A percentile compares a stretch with the other conserved stretches of the same genome.
Evolutionary conservation across 2,797 vertebrate species (phyloP).

Genomic region (Sarcoramphus papa): DNA sequence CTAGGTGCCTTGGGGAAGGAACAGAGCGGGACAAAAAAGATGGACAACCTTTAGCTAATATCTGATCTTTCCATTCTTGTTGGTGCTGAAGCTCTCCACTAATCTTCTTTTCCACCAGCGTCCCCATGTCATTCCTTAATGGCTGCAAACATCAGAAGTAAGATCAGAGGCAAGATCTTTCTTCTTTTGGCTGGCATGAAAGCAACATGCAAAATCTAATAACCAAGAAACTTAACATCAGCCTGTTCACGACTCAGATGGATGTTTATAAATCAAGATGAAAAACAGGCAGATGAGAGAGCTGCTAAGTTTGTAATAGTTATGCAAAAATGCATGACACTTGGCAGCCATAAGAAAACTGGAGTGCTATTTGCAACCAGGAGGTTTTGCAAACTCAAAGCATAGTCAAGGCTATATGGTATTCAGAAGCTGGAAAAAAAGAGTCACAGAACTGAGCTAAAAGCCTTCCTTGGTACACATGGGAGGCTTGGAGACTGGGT

Average conservation of each 20-base stretch:
- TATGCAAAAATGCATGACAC: slow-evolving; percentile 1
- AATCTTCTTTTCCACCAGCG: background rate
- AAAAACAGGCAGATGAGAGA: background rate
- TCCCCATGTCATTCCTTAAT: background rate
- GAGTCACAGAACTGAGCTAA: background rate
- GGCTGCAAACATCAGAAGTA: background rate
- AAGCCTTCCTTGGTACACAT: background rate
- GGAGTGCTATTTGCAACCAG: background rate
- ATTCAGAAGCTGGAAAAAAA: background rate
- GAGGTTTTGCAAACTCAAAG: background rate
- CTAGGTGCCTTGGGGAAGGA: background rate
- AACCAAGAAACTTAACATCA: background rate
- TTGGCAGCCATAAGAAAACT: background rate
- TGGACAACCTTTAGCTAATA: background rate
- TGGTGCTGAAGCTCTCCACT: background rate
- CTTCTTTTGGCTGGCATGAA: background rate
- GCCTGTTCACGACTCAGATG: background rate
- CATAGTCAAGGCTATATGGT: background rate
- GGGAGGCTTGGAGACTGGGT: background rate
- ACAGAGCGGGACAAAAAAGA: background rate
- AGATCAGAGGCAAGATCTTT: background rate
- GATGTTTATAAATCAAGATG: slow-evolving; percentile 1
- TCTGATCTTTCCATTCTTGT: background rate
- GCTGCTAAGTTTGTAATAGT: background rate
- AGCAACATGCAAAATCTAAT: slow-evolving; percentile 2